Percentiles rank a stretch among this genome's conserved stretches.
These are phyloP conservation scores for Malurus alboscapulatus DNA, from an alignment of 2,113 vertebrate genomes.

Conservation along the genomic window DNA sequence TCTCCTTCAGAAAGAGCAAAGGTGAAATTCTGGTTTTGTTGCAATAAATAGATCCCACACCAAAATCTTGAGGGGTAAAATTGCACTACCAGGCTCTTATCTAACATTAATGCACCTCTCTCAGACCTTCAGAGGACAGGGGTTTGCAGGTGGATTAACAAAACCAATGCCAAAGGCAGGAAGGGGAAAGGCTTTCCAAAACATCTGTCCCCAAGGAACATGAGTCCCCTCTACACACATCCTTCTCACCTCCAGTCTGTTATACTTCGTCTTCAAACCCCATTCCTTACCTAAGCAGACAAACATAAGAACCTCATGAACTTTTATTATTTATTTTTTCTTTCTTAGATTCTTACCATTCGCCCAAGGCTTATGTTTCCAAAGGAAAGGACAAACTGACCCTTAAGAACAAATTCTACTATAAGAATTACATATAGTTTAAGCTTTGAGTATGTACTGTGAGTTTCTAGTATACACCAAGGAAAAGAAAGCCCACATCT, in stretches of 20 bases:
- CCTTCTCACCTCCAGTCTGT: background rate
- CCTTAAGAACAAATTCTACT: background rate
- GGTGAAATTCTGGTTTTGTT: background rate
- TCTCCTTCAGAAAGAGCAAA: background rate
- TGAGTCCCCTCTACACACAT: background rate
- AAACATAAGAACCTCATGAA: background rate
- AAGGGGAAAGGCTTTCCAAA: background rate
- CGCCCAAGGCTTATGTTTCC: background rate
- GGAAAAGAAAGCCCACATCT: background rate
- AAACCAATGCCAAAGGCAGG: background rate
- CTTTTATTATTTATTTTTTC: background rate
- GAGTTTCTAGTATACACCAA: background rate
- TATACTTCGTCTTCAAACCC: background rate
- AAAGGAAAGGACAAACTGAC: background rate
- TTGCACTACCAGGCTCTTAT: background rate
- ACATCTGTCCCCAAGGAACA: rapidly evolving
- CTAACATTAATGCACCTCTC: background rate
- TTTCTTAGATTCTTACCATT: background rate
- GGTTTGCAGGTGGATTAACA: background rate
- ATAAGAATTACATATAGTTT: background rate
- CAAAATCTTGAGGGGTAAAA: background rate
- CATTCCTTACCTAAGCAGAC: background rate
- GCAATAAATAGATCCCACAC: background rate
- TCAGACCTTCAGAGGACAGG: background rate
- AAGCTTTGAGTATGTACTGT: background rate